Evolutionary conservation across 1,140 invertebrate genomes (phyloP), one percentile per base, ranked within the genome.

Genomic region (Calephelis nemesis): DNA sequence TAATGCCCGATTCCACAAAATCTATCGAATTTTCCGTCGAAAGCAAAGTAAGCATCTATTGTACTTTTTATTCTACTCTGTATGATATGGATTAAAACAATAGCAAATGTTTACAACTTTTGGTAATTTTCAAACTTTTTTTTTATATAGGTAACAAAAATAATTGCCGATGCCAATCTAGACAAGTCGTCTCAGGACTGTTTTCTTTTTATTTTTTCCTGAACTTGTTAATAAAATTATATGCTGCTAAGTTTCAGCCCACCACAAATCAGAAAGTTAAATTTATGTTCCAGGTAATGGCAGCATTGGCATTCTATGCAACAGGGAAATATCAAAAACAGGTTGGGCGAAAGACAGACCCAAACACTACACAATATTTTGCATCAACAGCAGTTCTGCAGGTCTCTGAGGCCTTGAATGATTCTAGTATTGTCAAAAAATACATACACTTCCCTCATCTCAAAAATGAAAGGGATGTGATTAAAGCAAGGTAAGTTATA

Each of bases 391-490:
- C 88, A 1, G 84, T 90, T 6, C 71, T 79, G n/a, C 86, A 90
- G 52, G 85, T 90, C 4, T 83, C 88, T 0, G 85, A 90, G 54
- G 88, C 88, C 3, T 76, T 90, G 74, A 90, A 89, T 68, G 77
- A 88, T 63, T 78, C 82, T 0, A 73, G 74, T 11, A 85, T 90
- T 67, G 81, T 89, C 0, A 90, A 89, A 66, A 90, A 90, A 68
- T 88, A 90, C 52, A 88, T 90, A 66, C 87, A 90, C 49, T 90
- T 90, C 40, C 88, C 88, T 40, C 88, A 90, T 79, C 70, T 90
- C 15, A 82, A 83, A 54, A 72, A 79, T 62, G 88, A 90, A 58
- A 75, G 88, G 50, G 87, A 90, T 73, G 72, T 84, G 69, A 79
- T 90, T 62, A 90, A 90, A 64, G 77, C 76, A 60, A 84, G 82